Evolutionary conservation across 1,140 invertebrate species (phyloP), one percentile per base, ranked within the genome.

Genomic region (Cheumatopsyche charites): DNA sequence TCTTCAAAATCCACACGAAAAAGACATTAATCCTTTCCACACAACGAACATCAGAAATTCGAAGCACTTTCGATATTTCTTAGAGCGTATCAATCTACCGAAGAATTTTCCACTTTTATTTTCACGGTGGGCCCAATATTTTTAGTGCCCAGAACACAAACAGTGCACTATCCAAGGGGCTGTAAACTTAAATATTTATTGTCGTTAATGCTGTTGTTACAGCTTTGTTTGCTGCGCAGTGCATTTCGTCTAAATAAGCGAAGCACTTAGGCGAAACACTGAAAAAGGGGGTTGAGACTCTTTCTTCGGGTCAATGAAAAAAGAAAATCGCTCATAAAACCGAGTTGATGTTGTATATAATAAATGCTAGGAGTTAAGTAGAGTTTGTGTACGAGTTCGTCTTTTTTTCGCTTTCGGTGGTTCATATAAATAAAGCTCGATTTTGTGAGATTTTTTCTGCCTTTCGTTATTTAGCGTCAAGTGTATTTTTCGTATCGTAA

Each of bases 151-250:
- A 36, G 29, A 36, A 36, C 29, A 62, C 26, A 65, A 65, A 65
- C 36, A 65, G 5, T n/a, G 26, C 7, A 15, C 26, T 49, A 42
- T 45, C 17, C 15, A 42, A 25, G 42, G 45, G 63, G 63, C 42
- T 63, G 62, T 45, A 42, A 63, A 45, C 26, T 26, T 11, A 67
- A 67, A 23, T 67, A 67, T 67, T 67, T 67, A 67, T 67, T 26
- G 63, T 49, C 45, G 4, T 26, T 26, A 13, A 58, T 21, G 21
- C 25, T 67, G 63, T 67, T 67, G 63, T 67, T 67, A 49, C 63
- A 67, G 63, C 63, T 67, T 67, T 67, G 63, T 47, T 67, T 67
- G 49, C 21, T 13, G 23, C 21, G 17, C 21, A 11, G 63, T 47
- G 63, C 42, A 67, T 67, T 67, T 41, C 19, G 42, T 47, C 12